These are phyloP conservation scores for Chrysina gloriosa DNA, from an alignment of 2,888 invertebrate species.

Conservation along the genomic window DNA sequence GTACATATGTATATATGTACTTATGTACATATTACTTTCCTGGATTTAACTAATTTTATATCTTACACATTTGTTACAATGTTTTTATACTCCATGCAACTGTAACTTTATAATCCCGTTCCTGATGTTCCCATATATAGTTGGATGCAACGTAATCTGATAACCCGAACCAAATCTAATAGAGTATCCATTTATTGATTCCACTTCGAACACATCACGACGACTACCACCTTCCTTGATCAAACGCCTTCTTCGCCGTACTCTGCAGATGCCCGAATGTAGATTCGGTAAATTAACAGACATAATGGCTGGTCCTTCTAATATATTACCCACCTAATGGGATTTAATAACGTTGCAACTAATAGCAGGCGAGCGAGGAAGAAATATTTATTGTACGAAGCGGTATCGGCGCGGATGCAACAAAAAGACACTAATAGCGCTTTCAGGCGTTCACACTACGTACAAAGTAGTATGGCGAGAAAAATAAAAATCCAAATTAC, in stretches of 20 bases:
- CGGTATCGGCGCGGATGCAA: neutral
- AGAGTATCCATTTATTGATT: neutral
- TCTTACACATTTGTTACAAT: too few relatives aligned
- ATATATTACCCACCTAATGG: conserved; percentile 20
- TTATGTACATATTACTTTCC: too few relatives aligned
- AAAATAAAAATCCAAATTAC: neutral
- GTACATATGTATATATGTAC: too few relatives aligned
- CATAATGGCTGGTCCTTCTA: conserved; percentile 8
- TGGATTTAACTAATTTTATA: too few relatives aligned
- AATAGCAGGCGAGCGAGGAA: neutral
- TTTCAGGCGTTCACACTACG: conserved; percentile 3
- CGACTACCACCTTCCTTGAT: neutral
- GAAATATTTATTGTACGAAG: conserved; percentile 5
- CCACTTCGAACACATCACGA: neutral
- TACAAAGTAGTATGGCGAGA: neutral
- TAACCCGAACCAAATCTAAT: neutral
- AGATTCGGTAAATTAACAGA: conserved; percentile 19
- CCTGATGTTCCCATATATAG: too few relatives aligned
- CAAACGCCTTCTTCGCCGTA: neutral
- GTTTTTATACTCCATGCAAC: too few relatives aligned
- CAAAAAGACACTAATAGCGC: conserved; percentile 5
- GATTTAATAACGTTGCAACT: conserved; percentile 26
- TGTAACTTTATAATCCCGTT: too few relatives aligned
- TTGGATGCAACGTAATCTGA: too few relatives aligned
- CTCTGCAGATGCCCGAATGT: neutral